Base-by-base conservation (phyloP, 2,888 invertebrate species). In the Lydus trimaculatus region DNA sequence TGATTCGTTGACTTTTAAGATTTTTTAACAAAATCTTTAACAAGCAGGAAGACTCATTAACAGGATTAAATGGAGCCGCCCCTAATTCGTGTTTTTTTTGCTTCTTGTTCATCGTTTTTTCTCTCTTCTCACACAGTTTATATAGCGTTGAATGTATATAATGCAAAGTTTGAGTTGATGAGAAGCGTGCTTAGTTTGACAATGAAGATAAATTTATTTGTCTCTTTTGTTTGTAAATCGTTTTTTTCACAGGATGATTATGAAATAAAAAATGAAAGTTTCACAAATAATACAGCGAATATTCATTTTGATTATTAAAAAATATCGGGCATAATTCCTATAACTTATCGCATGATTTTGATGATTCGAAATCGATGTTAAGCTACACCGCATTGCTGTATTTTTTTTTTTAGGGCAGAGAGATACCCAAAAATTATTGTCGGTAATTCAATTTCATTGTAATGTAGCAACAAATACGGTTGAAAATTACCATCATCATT, bases 131-230 rank as follows among this genome's bases (percentile, higher is more conserved):
- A 9, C 13, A 23, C n/a, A n/a, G n/a, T n/a, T n/a, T n/a, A n/a
- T 48, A 20, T 11, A 23, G 48, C 11, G 48, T 43, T 48, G 48
- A 23, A 48, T 48, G 48, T 20, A 43, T 17, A 17, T 43, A 48
- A 48, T 48, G 20, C 11, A 20, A 48, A 48, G 20, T 48, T 20
- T 48, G 48, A 20, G 48, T 48, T 48, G 48, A 48, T 48, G 48
- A 48, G 48, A 48, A 48, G 20, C 48, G 48, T 48, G 48, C 48
- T 20, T 4, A 20, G 20, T 48, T 48, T 48, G 20, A 20, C 20
- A 48, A 48, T 48, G 20, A 48, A 48, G 48, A 48, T 48, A 20
- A 48, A 48, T 48, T 20, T 48, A 48, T 48, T 20, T 43, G 43
- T 17, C 43, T 1, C n/a, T 43, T 43, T 43, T 36, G 36, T 36